Evolutionary conservation across 2,888 invertebrate species (phyloP).

Genomic region (Temnothorax rugatulus): DNA sequence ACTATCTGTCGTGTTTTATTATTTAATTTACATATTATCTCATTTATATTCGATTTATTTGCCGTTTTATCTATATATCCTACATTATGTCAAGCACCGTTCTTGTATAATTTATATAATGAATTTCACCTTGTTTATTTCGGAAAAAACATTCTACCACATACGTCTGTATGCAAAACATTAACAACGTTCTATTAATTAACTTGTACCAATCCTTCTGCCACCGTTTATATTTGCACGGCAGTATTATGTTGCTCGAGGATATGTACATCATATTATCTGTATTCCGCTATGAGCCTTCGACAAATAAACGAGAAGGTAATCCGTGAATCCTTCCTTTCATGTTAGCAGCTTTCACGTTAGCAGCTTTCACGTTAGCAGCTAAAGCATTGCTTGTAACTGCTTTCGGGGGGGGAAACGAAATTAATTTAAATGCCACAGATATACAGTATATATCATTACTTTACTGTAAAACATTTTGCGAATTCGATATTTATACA

Average conservation of each 20-base stretch:
- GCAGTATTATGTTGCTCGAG: constrained; percentile 13
- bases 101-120: background rate
- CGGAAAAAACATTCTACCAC: background rate
- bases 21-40: background rate
- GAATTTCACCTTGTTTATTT: constrained; percentile 7
- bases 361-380: background rate
- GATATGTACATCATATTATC: constrained; percentile 18
- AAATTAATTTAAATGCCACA: constrained; percentile 7
- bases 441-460: background rate
- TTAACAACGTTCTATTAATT: constrained; percentile 61
- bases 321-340: constrained; percentile 8
- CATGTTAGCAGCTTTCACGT: background rate
- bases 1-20: background rate
- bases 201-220: constrained; percentile 59
- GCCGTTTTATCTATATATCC: background rate
- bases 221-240: constrained; percentile 25
- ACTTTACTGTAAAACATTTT: background rate
- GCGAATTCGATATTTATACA: background rate
- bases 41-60: constrained; percentile 14
- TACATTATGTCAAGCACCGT: background rate
- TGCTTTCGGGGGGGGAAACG: background rate
- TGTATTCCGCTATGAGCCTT: background rate
- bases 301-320: constrained; percentile 22
- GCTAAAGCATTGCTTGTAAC: background rate
- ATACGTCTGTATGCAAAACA: constrained; percentile 58